Base-by-base conservation (phyloP, 1,140 invertebrate genomes). In the Euglossa dilemma region DNA sequence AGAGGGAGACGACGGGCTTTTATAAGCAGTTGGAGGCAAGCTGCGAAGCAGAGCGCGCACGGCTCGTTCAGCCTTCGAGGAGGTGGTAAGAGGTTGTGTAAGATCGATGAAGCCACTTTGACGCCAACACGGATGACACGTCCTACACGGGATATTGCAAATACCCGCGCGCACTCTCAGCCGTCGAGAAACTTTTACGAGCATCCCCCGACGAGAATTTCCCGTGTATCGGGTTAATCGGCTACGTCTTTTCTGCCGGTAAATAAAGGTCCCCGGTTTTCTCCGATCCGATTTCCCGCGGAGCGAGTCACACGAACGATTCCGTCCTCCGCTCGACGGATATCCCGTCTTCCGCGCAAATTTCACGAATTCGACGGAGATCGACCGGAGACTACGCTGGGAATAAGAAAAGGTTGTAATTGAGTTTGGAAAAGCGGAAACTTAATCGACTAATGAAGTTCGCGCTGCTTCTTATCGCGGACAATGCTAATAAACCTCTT, bases 51-150 rank as follows among this genome's bases (percentile, higher is more conserved):
- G 20, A 45, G 63, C 74, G 47, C 36, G 25, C 14, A 20, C 63
- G 25, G 69, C 69, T 80, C 69, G 64, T 84, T 73, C 54, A 73
- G 57, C 43, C 23, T 57, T 84, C 43, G 82, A 80, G 77, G 61
- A 84, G 82, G 67, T 84, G 75, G 76, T 73, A 80, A 84, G 77
- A 80, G 82, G 76, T 71, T 80, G 69, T 80, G 69, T 80, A 84
- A 84, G 82, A 84, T 84, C 82, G 82, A 84, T 84, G 82, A 84
- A 80, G 82, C 82, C 77, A 84, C 82, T 84, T 84, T 80, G 82
- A 80, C 77, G 82, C 69, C 77, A 45, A 80, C 81, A 79, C 77
- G 77, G 50, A 80, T 72, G 76, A 84, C 69, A 84, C 77, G 69
- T 66, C 28, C 57, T 71, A 70, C 69, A 71, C 57, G 76, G 77